Base-by-base conservation (phyloP, 2,888 invertebrate species). In the Machimus atricapillus region DNA sequence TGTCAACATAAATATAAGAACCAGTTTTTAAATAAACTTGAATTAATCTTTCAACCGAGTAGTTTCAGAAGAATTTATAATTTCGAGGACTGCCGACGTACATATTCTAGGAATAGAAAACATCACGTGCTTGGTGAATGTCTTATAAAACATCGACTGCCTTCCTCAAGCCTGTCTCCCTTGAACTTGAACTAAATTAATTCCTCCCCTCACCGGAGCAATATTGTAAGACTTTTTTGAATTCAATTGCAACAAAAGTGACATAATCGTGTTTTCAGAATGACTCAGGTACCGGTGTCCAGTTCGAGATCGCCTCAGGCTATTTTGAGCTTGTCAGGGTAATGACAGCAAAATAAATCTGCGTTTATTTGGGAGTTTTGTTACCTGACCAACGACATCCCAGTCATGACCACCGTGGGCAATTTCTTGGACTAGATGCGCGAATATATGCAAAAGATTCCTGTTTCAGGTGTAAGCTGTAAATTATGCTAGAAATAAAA, bases 351-450 rank as follows among this genome's bases (percentile, higher is more conserved):
- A 90, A 91, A 37, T 94, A 94, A 87, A 90, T 92, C 4, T 94
- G 95, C 89, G 37, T 40, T 16, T 34, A 37, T 56, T 31, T 40
- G 16, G 27, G 43, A 23, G 31, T 14, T 31, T 85, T 5, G 37
- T 91, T n/a, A 92, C n/a, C 88, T 90, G 31, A 90, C 89, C 12
- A 91, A 92, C 2, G 91, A 91, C 81, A 91, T 93, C 5, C 93
- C 94, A 0, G 89, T 94, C 23, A 95, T 92, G 89, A 94, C 94
- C 0, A 93, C 91, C 90, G 90, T 94, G 4, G 92, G 93, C 37
- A 92, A 94, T 12, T 94, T 94, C 90, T 90, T 94, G 0, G 91
- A 92, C 34, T 95, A 95, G 95, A 94, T 95, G 88, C 92, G 93
- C 19, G 91, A 93, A 87, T 92, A 94, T 85, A 94, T 94, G n/a